Percentiles rank a stretch among this genome's conserved stretches.
phyloP scores from a whole-genome alignment of 2,888 invertebrate species.

The Prenolepis imparis region DNA sequence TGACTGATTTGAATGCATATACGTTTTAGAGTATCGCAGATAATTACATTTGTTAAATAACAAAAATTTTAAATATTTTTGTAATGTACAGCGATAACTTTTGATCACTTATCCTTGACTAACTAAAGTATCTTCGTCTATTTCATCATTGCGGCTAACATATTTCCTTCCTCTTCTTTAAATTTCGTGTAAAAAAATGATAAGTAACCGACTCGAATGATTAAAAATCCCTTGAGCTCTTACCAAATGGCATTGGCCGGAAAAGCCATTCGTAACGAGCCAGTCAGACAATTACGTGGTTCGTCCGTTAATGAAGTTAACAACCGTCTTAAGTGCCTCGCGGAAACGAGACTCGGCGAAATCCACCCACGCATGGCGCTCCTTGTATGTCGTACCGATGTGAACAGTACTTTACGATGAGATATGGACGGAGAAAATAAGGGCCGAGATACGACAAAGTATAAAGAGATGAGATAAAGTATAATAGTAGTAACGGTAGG shows the following conservation, averaged over 20 bases:
- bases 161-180: neutral
- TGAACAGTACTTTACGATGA: constrained; percentile 62
- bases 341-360: constrained; percentile 74
- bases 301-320: constrained; percentile 84
- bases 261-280: constrained; percentile 59
- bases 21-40: neutral
- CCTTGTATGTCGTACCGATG: constrained; percentile 21
- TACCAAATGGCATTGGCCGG: constrained; percentile 10
- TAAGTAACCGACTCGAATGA: neutral
- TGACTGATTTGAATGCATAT: neutral
- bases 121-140: too few species aligned
- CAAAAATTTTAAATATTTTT: neutral
- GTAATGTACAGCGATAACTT: neutral
- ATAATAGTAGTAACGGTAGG: constrained; percentile 1
- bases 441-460: neutral
- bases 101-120: neutral
- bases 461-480: constrained; percentile 25
- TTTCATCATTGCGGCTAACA: neutral
- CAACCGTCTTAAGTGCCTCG: constrained; percentile 81
- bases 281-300: constrained; percentile 76
- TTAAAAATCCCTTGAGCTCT: constrained; percentile 44
- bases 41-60: neutral
- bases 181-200: neutral
- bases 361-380: constrained; percentile 64
- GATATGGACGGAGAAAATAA: constrained; percentile 22